Evolutionary conservation across 2,113 vertebrate genomes (phyloP).

Genomic region (Silurus glanis): DNA sequence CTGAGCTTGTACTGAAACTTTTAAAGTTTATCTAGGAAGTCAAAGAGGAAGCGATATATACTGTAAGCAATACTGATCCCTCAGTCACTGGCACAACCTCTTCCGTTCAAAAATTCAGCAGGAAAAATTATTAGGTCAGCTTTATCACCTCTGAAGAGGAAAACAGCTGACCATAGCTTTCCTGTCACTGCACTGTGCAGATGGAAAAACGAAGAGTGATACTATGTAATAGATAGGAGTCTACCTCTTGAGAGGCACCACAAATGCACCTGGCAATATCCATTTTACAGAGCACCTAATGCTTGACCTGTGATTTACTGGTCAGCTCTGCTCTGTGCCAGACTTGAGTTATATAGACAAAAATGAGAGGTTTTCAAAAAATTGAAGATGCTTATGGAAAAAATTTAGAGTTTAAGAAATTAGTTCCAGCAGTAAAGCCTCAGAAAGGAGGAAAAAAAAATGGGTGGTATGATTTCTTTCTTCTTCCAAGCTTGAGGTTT

Average conservation of each 20-base stretch:
- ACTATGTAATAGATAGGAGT: conserved; percentile 16
- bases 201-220: background rate
- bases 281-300: background rate
- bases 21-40: conserved; percentile 48
- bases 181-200: background rate
- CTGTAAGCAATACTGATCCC: conserved; percentile 50
- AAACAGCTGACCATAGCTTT: conserved; percentile 27
- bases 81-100: background rate
- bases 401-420: background rate
- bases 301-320: background rate
- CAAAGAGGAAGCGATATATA: conserved; percentile 49
- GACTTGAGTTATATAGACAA: background rate
- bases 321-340: background rate
- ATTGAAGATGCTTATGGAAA: background rate
- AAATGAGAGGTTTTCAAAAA: background rate
- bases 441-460: background rate
- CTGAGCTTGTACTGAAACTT: conserved; percentile 37
- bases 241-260: background rate
- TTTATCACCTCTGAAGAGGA: conserved; percentile 34
- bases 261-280: background rate
- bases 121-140: conserved; percentile 21
- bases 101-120: background rate
- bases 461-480: conserved; percentile 34
- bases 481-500: conserved; percentile 65
- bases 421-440: conserved; percentile 7